Evolutionary conservation across 2,888 invertebrate genomes (phyloP), one percentile per base, ranked within the genome.

Genomic region (Parasteatoda lunata): DNA sequence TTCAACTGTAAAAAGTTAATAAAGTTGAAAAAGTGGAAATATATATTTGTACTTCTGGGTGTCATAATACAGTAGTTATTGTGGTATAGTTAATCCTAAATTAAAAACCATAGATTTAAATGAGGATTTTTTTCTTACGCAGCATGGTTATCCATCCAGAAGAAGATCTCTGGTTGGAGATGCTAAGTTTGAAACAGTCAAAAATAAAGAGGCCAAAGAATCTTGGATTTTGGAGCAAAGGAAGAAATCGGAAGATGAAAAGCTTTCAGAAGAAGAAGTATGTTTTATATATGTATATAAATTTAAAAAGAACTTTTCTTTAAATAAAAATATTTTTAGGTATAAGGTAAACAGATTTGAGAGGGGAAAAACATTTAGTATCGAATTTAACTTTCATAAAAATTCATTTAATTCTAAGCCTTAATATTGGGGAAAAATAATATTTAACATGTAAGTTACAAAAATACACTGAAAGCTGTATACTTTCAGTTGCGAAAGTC

Each of bases 91-190:
- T 30, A 30, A 30, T 30, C 30, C 2, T 30, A 2, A 30, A 30
- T 30, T 30, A 30, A 30, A 30, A 30, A 30, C 30, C 30, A 8
- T 30, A 66, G 9, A 30, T 45, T 68, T n/a, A 30, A 4, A 5
- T 30, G 6, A 45, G 3, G 9, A 15, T n/a, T 45, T 0, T 9
- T 5, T 15, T 68, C n/a, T 52, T 85, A 66, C 4, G 13, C 68
- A 98, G 98, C 98, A 98, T 94, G 98, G 98, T 89, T 98, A 98
- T 92, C 97, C 97, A 90, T 97, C 98, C 89, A 95, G 98, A 91
- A 95, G 97, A 91, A 96, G 98, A 91, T 98, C 98, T 89, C 94
- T 99, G 89, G 98, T 99, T 80, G 98, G 98, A 91, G 98, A 99
- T 93, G 98, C 99, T 90, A 96, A 97, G 91, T 98, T 99, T 93